Evolutionary conservation across 2,113 vertebrate species (phyloP).

Genomic region (Neodon shergylaensis): DNA sequence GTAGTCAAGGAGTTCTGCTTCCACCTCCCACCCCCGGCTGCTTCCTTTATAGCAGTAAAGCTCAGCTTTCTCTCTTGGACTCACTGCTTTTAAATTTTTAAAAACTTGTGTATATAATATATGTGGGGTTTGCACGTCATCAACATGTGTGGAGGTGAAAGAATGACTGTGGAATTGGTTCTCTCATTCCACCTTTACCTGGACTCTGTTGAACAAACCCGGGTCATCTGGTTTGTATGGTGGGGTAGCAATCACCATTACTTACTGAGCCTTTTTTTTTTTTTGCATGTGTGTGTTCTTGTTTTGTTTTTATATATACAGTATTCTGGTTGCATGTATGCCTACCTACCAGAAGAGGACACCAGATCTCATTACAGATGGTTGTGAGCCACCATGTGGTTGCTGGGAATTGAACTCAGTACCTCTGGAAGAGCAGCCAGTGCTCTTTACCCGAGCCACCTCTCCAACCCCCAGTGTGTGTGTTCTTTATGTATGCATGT

Average conservation of each 20-base stretch:
- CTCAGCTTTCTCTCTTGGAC: background rate
- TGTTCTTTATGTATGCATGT: too few species aligned
- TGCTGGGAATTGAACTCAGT: too few species aligned
- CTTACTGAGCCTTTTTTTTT: background rate
- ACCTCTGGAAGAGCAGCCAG: too few species aligned
- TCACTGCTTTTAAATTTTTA: background rate
- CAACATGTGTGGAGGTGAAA: background rate
- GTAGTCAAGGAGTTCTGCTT: background rate
- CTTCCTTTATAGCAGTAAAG: constrained; percentile 9
- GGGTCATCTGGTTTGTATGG: background rate
- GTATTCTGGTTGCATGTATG: too few species aligned
- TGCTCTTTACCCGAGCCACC: too few species aligned
- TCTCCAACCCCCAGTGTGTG: too few species aligned
- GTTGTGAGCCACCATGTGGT: too few species aligned
- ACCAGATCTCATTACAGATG: too few species aligned
- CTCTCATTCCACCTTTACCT: background rate
- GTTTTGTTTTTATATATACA: background rate
- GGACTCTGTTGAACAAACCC: background rate
- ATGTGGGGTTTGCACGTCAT: too few species aligned
- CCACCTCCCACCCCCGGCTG: background rate
- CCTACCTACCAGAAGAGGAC: too few species aligned
- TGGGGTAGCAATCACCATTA: background rate
- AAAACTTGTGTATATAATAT: background rate
- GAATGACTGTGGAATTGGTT: background rate
- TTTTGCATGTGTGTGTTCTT: background rate